Evolutionary conservation across 2,113 vertebrate species (phyloP), one percentile per base, ranked within the genome.

Genomic region (Enhydra lutris): DNA sequence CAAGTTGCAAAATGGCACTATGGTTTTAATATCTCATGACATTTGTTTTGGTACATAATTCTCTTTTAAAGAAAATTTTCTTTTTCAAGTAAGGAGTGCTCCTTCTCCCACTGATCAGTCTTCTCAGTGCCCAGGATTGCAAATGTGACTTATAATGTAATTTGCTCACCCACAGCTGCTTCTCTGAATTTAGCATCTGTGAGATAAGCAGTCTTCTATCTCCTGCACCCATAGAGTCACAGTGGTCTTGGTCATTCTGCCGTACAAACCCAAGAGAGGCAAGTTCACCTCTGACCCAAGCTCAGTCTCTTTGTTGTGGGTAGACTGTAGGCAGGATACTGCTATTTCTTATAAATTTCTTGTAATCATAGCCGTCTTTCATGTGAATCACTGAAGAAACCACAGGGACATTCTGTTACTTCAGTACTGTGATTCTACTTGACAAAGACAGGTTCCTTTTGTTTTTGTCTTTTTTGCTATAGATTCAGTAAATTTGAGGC

Each of bases 401-500:
- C 61, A 91, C 34, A 95, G 31, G 13, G 21, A 45, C 10, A 12
- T 21, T 94, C 39, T 95, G 18, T 90, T 92, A 89, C 78, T 97
- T 96, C n/a, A 92, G 47, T 74, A 42, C 29, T 45, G 63, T 88
- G 83, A 92, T 97, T 97, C 86, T 78, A 63, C 18, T 71, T 88
- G 34, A 94, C 52, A 92, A 69, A 86, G 83, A 89, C 34, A 6
- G 24, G 65, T 90, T 67, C 21, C 45, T 76, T 42, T 93, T 91
- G 63, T 78, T 83, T 83, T 97, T 95, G 20, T 90, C 7, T 10
- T 95, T 7, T 92, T 91, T 92, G 39, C 29, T 96, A 3, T 24
- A 95, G 20, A 92, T 14, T 65, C 81, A 97, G 7, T 45, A 98
- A 82, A 95, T 18, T 21, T 82, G 96, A 91, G 39, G 14, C 24